phyloP scores from a whole-genome alignment of 2,113 vertebrate genomes.

The Corapipo altera region DNA sequence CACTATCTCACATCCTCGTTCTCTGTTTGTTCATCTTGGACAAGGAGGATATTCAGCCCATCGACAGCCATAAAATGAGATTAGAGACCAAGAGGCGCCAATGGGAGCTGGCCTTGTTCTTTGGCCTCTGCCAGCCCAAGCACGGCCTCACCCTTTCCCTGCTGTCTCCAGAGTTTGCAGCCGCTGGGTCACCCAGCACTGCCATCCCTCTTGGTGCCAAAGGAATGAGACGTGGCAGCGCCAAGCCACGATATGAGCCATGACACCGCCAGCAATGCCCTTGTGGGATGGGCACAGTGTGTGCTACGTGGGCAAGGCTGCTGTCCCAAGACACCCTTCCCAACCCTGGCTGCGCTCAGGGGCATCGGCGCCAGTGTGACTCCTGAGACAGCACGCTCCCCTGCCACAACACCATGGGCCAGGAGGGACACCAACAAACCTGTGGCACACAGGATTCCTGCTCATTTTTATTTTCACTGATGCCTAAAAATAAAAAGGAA shows the following conservation, averaged over 20 bases:
- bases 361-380: rapidly evolving
- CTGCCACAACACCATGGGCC: rapidly evolving
- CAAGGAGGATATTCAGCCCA: slow-evolving; percentile 67
- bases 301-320: not conserved
- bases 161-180: not conserved
- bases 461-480: slow-evolving; percentile 25
- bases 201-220: not conserved
- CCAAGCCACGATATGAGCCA: rapidly evolving
- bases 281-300: rapidly evolving
- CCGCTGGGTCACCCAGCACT: rapidly evolving
- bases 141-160: slow-evolving; percentile 2
- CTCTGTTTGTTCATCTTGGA: slow-evolving; percentile 69
- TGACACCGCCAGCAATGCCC: not conserved
- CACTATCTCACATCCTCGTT: slow-evolving; percentile 66
- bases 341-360: too few species aligned
- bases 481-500: slow-evolving; percentile 43
- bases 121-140: slow-evolving; percentile 53
- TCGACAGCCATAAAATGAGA: slow-evolving; percentile 70
- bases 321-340: not conserved
- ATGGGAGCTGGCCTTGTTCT: slow-evolving; percentile 72
- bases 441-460: not conserved
- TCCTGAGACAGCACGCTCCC: rapidly evolving
- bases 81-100: slow-evolving; percentile 54
- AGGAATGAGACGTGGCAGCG: not conserved
- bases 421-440: not conserved